A percentile compares a stretch with the other conserved stretches of the same genome.
These are phyloP conservation scores for Nemotelus pantherinus DNA, from an alignment of 2,888 invertebrate species.

Conservation along the genomic window DNA sequence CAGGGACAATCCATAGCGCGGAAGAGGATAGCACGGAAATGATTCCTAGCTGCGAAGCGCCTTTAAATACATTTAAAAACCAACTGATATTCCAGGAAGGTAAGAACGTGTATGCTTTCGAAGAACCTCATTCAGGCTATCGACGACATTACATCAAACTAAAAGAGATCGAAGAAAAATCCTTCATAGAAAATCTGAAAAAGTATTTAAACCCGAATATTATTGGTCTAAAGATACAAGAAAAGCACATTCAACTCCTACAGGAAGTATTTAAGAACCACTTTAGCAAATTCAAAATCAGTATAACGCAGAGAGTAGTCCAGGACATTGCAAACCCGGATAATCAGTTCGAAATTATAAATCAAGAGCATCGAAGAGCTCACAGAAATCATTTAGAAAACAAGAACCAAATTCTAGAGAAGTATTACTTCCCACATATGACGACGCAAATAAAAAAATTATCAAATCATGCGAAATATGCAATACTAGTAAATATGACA, in stretches of 20 bases:
- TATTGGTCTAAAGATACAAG: conserved; percentile 33
- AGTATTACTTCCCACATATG: conserved; percentile 4
- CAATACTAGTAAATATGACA: not conserved
- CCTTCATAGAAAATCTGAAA: not conserved
- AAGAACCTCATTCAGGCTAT: not conserved
- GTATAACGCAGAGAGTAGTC: not conserved
- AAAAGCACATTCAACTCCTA: conserved; percentile 2
- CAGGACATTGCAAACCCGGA: not conserved
- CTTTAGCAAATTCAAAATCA: conserved; percentile 6
- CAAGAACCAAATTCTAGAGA: conserved; percentile 1
- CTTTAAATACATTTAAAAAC: not conserved
- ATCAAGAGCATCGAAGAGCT: not conserved
- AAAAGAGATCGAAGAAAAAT: not conserved
- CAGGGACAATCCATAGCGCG: conserved; percentile 3
- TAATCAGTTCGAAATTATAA: not conserved
- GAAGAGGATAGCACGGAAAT: not conserved
- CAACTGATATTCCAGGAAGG: conserved; percentile 5
- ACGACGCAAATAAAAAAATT: not conserved
- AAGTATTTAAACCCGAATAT: conserved; percentile 16
- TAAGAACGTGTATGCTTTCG: not conserved
- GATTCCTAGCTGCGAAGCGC: conserved; percentile 1
- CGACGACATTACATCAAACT: not conserved
- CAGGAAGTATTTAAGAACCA: conserved; percentile 24
- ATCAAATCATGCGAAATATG: conserved; percentile 18
- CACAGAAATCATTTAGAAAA: not conserved